A percentile compares a stretch with the other conserved stretches of the same genome.
Evolutionary conservation across 2,797 vertebrate genomes (phyloP).

Genomic region (Notamacropus eugenii): DNA sequence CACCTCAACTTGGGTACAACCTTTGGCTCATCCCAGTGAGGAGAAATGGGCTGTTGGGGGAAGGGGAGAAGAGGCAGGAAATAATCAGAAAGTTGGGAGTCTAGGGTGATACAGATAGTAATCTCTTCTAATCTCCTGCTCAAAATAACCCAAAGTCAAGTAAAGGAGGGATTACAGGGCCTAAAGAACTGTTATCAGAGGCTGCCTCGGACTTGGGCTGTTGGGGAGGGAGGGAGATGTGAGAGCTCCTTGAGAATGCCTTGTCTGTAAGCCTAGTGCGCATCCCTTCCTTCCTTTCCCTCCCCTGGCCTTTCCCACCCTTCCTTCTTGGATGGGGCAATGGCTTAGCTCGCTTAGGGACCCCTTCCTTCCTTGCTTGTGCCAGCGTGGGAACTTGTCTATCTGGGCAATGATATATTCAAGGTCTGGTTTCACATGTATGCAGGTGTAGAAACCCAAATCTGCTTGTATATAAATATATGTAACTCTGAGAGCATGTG

Average conservation of each 20-base stretch:
- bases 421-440: not conserved
- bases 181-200: constrained; percentile 74
- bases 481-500: not conserved
- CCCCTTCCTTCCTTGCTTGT: not conserved
- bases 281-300: not conserved
- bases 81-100: constrained; percentile 63
- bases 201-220: constrained; percentile 72
- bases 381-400: not conserved
- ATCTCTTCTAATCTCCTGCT: constrained; percentile 87
- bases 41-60: not conserved
- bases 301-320: not conserved
- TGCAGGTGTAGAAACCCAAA: not conserved
- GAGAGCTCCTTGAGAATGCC: not conserved
- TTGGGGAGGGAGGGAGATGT: constrained; percentile 27
- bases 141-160: constrained; percentile 87
- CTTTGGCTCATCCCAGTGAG: not conserved
- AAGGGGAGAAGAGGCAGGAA: not conserved
- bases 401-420: not conserved
- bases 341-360: not conserved
- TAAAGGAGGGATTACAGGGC: constrained; percentile 85
- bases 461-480: not conserved
- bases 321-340: not conserved
- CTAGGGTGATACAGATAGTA: constrained; percentile 78
- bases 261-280: not conserved
- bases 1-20: not conserved